phyloP scores from a whole-genome alignment of 2,888 invertebrate genomes.

The Melangyna quadrimaculata region DNA sequence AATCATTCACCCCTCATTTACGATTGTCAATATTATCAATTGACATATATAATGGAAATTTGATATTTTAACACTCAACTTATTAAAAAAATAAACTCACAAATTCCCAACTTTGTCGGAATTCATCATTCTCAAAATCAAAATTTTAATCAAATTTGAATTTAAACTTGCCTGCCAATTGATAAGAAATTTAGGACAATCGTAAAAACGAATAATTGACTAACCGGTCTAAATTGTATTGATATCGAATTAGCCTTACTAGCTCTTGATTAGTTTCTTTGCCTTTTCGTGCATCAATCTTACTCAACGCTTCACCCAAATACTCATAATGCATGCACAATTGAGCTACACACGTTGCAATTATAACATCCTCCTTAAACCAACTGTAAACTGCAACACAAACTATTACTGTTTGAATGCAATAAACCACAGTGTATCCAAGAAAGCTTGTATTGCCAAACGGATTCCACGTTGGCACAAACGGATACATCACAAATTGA shows the following conservation, averaged over 20 bases:
- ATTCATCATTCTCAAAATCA: too few species aligned
- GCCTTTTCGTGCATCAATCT: slow-evolving; percentile 16
- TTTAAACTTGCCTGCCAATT: too few species aligned
- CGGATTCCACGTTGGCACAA: background rate
- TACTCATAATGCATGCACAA: slow-evolving; percentile 47
- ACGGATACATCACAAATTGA: slow-evolving; percentile 1
- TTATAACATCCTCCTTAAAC: slow-evolving; percentile 29
- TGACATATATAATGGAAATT: too few species aligned
- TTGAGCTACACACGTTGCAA: slow-evolving; percentile 13
- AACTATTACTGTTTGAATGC: background rate
- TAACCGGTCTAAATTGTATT: slow-evolving; percentile 34
- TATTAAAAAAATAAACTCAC: too few species aligned
- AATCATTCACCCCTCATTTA: too few species aligned
- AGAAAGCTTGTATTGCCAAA: background rate
- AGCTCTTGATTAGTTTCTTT: background rate
- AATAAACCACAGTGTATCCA: background rate
- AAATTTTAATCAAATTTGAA: too few species aligned
- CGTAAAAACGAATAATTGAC: too few species aligned
- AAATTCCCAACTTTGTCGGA: too few species aligned
- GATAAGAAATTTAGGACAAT: too few species aligned
- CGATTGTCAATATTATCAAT: too few species aligned
- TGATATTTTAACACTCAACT: too few species aligned
- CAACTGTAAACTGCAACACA: background rate
- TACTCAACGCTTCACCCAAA: background rate
- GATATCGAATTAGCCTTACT: background rate